phyloP scores from a whole-genome alignment of 2,797 vertebrate species.

The Ctenochaetus hawaiiensis region DNA sequence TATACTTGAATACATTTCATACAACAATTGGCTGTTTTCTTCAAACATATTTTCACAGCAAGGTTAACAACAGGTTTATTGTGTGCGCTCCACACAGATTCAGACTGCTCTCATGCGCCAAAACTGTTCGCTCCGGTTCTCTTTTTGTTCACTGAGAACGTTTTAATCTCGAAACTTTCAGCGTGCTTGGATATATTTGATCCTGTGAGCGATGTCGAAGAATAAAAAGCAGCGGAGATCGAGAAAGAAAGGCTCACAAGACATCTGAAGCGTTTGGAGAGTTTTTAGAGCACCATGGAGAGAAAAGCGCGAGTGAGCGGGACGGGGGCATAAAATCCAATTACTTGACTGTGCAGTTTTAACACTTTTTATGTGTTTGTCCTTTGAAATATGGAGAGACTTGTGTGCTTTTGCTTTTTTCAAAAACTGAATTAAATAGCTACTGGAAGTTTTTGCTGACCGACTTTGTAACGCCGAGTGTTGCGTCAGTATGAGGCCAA shows the following conservation, averaged over 20 bases:
- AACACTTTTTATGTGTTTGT: conserved; percentile 80
- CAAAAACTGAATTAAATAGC: conserved; percentile 58
- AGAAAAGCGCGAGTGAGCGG: conserved; percentile 82
- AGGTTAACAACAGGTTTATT: conserved; percentile 95
- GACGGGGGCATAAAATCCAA: conserved; percentile 87
- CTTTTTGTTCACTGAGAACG: conserved; percentile 69
- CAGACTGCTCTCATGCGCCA: conserved; percentile 86
- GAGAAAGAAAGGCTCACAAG: conserved; percentile 81
- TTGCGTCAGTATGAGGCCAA: conserved; percentile 56
- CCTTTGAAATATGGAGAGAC: conserved; percentile 72
- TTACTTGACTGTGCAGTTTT: conserved; percentile 84
- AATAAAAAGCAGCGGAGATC: conserved; percentile 77
- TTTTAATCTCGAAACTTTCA: conserved; percentile 85
- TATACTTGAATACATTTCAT: conserved; percentile 99
- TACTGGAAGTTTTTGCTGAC: conserved; percentile 64
- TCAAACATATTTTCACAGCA: conserved; percentile 99
- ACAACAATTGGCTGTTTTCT: conserved; percentile 99
- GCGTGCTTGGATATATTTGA: conserved; percentile 82
- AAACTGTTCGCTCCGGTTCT: conserved; percentile 79
- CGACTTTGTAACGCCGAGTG: conserved; percentile 40
- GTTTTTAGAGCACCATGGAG: conserved; percentile 81
- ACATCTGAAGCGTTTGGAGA: conserved; percentile 80
- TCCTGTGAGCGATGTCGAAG: conserved; percentile 79
- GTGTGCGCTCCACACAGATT: conserved; percentile 85
- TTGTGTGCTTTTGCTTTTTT: conserved; percentile 53